These are phyloP conservation scores for Idaea dimidiata DNA, from an alignment of 2,888 invertebrate species.

Conservation along the genomic window DNA sequence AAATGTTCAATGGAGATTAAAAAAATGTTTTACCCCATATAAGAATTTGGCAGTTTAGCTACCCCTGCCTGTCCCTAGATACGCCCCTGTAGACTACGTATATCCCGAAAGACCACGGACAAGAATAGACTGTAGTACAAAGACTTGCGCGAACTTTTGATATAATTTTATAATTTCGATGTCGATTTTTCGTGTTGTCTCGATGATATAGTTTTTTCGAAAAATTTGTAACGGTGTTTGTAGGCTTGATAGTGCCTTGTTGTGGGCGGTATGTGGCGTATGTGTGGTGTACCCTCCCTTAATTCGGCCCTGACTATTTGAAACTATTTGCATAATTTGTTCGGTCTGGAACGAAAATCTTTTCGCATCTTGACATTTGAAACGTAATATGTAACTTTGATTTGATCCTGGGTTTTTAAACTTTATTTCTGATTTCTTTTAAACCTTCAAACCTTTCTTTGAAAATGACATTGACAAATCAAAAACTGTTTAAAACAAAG, in stretches of 20 bases:
- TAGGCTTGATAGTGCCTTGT: slow-evolving; percentile 73
- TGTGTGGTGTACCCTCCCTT: slow-evolving; percentile 44
- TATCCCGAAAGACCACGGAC: slow-evolving; percentile 74
- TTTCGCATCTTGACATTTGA: too few species aligned
- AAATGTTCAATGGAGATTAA: too few species aligned
- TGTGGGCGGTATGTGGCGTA: slow-evolving; percentile 40
- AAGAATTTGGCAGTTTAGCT: neutral
- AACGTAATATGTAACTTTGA: too few species aligned
- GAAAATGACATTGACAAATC: neutral
- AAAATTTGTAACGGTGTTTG: slow-evolving; percentile 46
- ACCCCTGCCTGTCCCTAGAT: slow-evolving; percentile 18
- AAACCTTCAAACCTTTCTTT: neutral
- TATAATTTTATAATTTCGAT: slow-evolving; percentile 67
- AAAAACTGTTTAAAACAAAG: neutral
- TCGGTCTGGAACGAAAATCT: too few species aligned
- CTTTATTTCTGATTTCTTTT: neutral
- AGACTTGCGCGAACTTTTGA: slow-evolving; percentile 78
- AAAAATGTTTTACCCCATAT: too few species aligned
- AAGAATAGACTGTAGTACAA: slow-evolving; percentile 70
- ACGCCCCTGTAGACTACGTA: slow-evolving; percentile 42
- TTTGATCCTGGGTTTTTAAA: too few species aligned
- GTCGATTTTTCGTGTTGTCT: slow-evolving; percentile 68
- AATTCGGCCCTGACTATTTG: slow-evolving; percentile 13
- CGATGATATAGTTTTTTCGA: slow-evolving; percentile 47
- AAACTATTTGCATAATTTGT: too few species aligned